Percentiles rank a stretch among this genome's conserved stretches.
phyloP scores from a whole-genome alignment of 2,888 invertebrate genomes.

The Chirona hameri region DNA sequence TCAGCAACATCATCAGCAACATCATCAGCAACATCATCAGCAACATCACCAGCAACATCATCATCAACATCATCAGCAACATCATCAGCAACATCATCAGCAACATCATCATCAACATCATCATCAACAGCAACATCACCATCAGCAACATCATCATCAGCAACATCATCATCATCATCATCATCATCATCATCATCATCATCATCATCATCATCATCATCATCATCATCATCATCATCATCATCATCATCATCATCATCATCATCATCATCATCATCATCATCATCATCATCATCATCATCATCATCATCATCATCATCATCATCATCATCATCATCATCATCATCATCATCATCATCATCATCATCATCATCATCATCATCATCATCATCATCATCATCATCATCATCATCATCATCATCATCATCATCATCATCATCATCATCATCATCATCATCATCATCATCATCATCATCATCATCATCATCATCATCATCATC shows the following conservation, averaged over 20 bases:
- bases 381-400: conserved; percentile 22
- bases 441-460: conserved; percentile 22
- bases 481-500: conserved; percentile 22
- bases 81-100: too few species aligned
- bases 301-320: conserved; percentile 22
- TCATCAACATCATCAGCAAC: too few species aligned
- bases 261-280: conserved; percentile 22
- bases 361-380: conserved; percentile 7
- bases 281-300: conserved; percentile 22
- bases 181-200: conserved; percentile 22
- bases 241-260: conserved; percentile 22
- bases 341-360: not conserved
- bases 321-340: conserved; percentile 22
- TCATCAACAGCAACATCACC: too few species aligned
- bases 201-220: conserved; percentile 22
- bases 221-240: conserved; percentile 22
- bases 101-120: too few species aligned
- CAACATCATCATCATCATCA: too few species aligned
- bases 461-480: conserved; percentile 22
- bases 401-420: conserved; percentile 22
- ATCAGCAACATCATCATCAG: too few species aligned
- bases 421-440: conserved; percentile 22
- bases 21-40: too few species aligned
- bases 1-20: too few species aligned
- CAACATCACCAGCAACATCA: too few species aligned